Percentiles rank a stretch among this genome's conserved stretches.
phyloP scores from a whole-genome alignment of 2,113 vertebrate genomes.

The Solea solea region DNA sequence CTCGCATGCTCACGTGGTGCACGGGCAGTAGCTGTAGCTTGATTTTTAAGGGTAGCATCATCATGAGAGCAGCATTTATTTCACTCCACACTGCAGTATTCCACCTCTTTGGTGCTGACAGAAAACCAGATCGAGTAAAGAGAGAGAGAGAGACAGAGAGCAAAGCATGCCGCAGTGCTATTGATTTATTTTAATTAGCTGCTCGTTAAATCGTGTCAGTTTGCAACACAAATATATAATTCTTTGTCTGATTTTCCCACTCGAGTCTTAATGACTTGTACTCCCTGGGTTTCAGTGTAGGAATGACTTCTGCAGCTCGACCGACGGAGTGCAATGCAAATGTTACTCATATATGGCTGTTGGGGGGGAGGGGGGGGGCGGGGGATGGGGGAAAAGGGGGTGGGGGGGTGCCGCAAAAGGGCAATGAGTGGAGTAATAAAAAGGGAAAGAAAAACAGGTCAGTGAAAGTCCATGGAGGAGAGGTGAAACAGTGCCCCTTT shows the following conservation, averaged over 20 bases:
- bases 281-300: constrained; percentile 63
- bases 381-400: not conserved
- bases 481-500: constrained; percentile 78
- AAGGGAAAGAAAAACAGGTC: constrained; percentile 80
- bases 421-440: constrained; percentile 78
- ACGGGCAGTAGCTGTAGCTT: not conserved
- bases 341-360: constrained; percentile 66
- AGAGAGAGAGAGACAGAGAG: constrained; percentile 53
- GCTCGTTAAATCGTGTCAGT: constrained; percentile 83
- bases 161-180: constrained; percentile 77
- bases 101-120: constrained; percentile 47
- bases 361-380: not conserved
- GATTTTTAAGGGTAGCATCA: constrained; percentile 40
- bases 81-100: constrained; percentile 49
- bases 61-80: constrained; percentile 27
- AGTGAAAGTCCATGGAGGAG: constrained; percentile 78
- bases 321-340: constrained; percentile 70
- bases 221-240: constrained; percentile 84
- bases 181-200: constrained; percentile 88
- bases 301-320: constrained; percentile 63
- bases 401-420: constrained; percentile 72
- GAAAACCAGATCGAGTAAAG: constrained; percentile 53
- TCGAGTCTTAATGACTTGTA: constrained; percentile 74
- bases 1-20: constrained; percentile 16
- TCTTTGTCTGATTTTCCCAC: constrained; percentile 82